Base-by-base conservation (phyloP, 2,797 vertebrate genomes). In the Sphenopsis melanotis region DNA sequence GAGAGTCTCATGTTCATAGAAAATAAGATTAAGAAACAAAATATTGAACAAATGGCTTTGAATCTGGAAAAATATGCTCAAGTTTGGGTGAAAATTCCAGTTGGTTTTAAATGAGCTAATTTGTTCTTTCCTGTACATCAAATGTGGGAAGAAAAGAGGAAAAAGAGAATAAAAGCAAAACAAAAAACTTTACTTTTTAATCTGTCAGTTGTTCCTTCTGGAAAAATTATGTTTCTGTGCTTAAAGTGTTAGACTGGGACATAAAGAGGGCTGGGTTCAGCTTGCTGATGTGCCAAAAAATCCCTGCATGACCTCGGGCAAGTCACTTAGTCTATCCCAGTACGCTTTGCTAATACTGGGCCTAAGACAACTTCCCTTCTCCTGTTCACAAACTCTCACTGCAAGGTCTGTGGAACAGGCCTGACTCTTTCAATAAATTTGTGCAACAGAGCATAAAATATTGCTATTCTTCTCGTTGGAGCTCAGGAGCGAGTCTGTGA, bases 1-100 rank as follows among this genome's bases (percentile, higher is more conserved):
- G 39, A 90, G 15, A 83, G 91, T 95, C 84, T 97, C 92, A 96
- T 94, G 84, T 95, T 95, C 84, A 0, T 89, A 94, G 85, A 95
- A 96, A 97, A 96, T 95, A 94, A 95, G 94, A 96, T 96, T 93
- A 93, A 96, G 94, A 93, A 89, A 94, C 42, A 90, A 94, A 96
- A 96, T 93, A 97, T 94, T 95, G 89, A 96, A 74, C 69, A 89
- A 95, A 94, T 93, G 93, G 94, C 89, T 81, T 91, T 90, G 91
- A 96, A 96, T 85, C 76, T 93, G 95, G 95, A 95, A 96, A 96
- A 96, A 91, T 83, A 69, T 39, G 87, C 89, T 95, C 72, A 92
- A 90, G 76, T 91, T 95, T 66, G 94, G 94, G 93, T 95, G 87
- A 95, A 96, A 96, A 95, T 92, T 96, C 82, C 92, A 93, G 87